phyloP scores from a whole-genome alignment of 2,888 invertebrate genomes.

The Dioctria linearis region DNA sequence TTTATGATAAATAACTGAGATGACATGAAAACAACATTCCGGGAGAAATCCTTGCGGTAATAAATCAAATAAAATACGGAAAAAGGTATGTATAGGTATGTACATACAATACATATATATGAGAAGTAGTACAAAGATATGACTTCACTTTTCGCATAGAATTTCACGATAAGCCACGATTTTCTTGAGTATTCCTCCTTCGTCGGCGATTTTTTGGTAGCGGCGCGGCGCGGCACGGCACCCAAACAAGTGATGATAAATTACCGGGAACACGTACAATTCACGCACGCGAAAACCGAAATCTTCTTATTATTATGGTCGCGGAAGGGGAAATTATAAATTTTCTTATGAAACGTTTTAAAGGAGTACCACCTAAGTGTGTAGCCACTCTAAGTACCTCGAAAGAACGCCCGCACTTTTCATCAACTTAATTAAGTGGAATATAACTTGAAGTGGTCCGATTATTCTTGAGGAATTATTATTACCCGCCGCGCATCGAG shows the following conservation, averaged over 20 bases:
- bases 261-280: neutral
- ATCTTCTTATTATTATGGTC: neutral
- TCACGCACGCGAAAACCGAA: neutral
- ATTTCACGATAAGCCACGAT: neutral
- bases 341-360: conserved; percentile 3
- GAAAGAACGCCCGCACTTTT: neutral
- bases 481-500: conserved; percentile 35
- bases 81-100: neutral
- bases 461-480: conserved; percentile 5
- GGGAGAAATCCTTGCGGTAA: conserved; percentile 1
- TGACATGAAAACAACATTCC: neutral
- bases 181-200: neutral
- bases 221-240: neutral
- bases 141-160: conserved; percentile 1
- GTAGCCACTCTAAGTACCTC: neutral
- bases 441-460: neutral
- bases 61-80: conserved; percentile 11
- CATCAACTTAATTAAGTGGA: neutral
- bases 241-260: neutral
- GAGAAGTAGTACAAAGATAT: neutral
- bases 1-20: conserved; percentile 1
- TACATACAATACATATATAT: no score
- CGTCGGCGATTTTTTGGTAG: neutral
- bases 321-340: neutral
- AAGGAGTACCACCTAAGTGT: neutral